Base-by-base conservation (phyloP, 2,797 vertebrate genomes). In the Channa striata region DNA sequence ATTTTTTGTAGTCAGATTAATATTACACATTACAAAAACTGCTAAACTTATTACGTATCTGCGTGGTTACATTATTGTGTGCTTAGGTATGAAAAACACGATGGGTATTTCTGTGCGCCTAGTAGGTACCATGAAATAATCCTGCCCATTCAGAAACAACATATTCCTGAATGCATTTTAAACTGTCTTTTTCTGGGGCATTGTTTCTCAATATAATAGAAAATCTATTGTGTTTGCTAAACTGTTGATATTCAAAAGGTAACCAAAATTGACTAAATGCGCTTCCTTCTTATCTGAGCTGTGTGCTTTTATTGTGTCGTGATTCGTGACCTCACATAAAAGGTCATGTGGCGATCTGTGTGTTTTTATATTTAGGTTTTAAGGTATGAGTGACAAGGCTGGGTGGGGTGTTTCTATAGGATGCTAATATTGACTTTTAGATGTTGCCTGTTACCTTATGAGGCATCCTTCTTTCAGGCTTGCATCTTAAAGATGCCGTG, bases 351-450 rank as follows among this genome's bases (percentile, higher is more conserved):
- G 77, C 20, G 46, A 66, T 77, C 52, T 64, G 52, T 71, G 63
- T 70, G 59, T 67, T 57, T 68, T 20, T 69, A 72, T 64, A 57
- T 85, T 61, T 66, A 14, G 67, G 81, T 67, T 91, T 91, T 82
- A 88, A 82, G 84, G 85, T 84, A 82, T 91, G 89, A 91, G 74
- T 23, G 52, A 62, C 50, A 79, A 88, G 91, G 88, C 84, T 84
- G 83, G 83, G 83, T 80, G 78, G 82, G 72, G 76, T 78, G 74
- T 68, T 85, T 88, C 85, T 80, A 63, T 44, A 78, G 79, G 65
- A 71, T 68, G 70, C 83, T 82, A 70, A 49, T 78, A 65, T 71
- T 93, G 90, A 91, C 89, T 86, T 93, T 90, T 37, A 46, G 54
- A 74, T 79, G 36, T 50, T 60, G 72, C 74, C 62, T 64, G 34